Evolutionary conservation across 2,797 vertebrate genomes (phyloP).

Genomic region (Lepilemur septentrionalis): DNA sequence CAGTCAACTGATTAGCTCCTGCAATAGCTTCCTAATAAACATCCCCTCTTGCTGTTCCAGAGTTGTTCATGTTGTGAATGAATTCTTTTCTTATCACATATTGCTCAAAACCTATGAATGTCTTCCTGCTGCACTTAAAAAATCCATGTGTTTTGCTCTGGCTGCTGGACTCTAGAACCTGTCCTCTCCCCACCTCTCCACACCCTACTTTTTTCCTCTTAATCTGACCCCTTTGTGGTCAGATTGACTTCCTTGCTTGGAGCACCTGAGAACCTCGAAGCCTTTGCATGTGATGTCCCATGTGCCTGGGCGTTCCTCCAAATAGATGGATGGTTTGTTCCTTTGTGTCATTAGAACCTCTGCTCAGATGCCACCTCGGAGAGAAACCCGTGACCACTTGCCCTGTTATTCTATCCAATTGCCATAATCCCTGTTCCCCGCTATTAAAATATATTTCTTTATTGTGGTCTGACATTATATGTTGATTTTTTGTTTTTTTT

Average conservation of each 20-base stretch:
- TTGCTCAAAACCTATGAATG: background rate
- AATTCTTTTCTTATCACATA: background rate
- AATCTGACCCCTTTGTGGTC: fast-evolving
- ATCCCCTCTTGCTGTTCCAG: background rate
- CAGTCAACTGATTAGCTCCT: too few relatives aligned
- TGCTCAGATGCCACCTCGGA: background rate
- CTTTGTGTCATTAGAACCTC: background rate
- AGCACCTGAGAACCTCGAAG: background rate
- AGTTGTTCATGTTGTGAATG: background rate
- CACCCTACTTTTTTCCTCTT: too few relatives aligned
- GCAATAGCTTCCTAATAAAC: background rate
- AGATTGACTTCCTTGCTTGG: background rate
- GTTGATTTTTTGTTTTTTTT: background rate
- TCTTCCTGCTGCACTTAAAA: background rate
- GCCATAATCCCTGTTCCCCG: background rate
- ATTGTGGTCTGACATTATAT: background rate
- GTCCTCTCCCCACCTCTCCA: background rate
- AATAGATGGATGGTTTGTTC: fast-evolving
- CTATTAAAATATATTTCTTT: background rate
- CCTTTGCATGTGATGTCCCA: background rate
- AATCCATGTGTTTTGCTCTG: too few relatives aligned
- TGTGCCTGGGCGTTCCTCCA: background rate
- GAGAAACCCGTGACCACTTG: fast-evolving
- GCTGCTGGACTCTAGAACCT: background rate
- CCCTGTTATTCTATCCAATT: background rate